Conservation (phyloP, 2,888 invertebrate genomes). For the Pristionchus entomophagus region DNA sequence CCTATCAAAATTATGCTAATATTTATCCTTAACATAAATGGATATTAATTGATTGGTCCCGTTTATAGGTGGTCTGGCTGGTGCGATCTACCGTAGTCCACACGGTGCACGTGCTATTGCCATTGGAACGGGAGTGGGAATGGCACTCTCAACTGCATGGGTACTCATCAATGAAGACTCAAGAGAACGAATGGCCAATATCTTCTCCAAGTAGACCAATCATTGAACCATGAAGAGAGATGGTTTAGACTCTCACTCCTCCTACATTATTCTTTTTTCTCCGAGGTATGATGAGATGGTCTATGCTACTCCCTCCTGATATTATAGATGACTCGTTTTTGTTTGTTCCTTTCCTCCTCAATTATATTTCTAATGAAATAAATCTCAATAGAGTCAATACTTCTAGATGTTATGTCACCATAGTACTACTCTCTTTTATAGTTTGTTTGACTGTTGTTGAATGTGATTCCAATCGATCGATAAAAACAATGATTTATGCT, state of each 20-base stretch:
- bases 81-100: conserved; percentile 72
- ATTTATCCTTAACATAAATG: too few relatives aligned
- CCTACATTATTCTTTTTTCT: background rate
- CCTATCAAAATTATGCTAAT: too few relatives aligned
- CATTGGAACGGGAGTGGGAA: conserved; percentile 63
- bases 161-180: conserved; percentile 68
- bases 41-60: too few relatives aligned
- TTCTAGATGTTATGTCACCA: background rate
- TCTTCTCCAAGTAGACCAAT: conserved; percentile 54
- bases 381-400: conserved; percentile 23
- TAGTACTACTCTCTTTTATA: background rate
- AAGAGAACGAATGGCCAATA: conserved; percentile 67
- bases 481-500: background rate
- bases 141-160: conserved; percentile 67
- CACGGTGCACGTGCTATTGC: conserved; percentile 69
- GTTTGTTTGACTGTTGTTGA: conserved; percentile 39
- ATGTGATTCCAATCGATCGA: conserved; percentile 20
- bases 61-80: conserved; percentile 67
- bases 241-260: background rate
- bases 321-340: conserved; percentile 34
- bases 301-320: background rate
- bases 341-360: background rate
- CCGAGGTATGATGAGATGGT: background rate
- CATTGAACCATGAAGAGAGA: background rate
- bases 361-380: background rate